Evolutionary conservation across 2,113 vertebrate genomes (phyloP).

Genomic region (Paracyprichromis sp.): DNA sequence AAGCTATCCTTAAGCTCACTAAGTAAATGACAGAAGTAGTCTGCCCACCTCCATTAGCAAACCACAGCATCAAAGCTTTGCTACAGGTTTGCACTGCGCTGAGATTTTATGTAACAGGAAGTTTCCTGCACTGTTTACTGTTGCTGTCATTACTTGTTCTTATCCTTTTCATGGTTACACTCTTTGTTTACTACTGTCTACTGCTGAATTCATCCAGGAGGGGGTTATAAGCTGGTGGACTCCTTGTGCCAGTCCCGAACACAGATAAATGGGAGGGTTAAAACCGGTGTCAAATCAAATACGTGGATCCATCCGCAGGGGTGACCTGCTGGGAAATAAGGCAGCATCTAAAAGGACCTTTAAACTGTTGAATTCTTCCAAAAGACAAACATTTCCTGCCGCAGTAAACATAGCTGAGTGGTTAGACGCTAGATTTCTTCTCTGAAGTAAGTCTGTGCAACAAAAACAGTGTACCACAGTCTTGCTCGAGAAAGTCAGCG

Average conservation of each 20-base stretch:
- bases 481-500: background rate
- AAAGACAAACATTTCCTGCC: background rate
- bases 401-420: background rate
- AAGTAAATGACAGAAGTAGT: background rate
- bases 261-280: background rate
- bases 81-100: background rate
- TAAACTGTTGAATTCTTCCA: background rate
- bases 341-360: background rate
- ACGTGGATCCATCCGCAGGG: background rate
- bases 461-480: background rate
- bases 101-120: background rate
- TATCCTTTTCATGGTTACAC: background rate
- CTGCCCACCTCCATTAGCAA: background rate
- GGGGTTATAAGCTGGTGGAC: background rate
- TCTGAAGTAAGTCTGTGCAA: background rate
- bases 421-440: background rate
- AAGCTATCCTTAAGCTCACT: background rate
- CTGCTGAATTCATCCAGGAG: background rate
- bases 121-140: background rate
- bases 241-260: background rate
- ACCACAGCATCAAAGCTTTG: background rate
- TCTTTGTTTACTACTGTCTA: background rate
- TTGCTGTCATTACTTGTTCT: background rate
- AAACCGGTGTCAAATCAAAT: background rate
- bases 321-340: background rate